Evolutionary conservation across 2,888 invertebrate species (phyloP).

Genomic region (Liodrosophila aerea): DNA sequence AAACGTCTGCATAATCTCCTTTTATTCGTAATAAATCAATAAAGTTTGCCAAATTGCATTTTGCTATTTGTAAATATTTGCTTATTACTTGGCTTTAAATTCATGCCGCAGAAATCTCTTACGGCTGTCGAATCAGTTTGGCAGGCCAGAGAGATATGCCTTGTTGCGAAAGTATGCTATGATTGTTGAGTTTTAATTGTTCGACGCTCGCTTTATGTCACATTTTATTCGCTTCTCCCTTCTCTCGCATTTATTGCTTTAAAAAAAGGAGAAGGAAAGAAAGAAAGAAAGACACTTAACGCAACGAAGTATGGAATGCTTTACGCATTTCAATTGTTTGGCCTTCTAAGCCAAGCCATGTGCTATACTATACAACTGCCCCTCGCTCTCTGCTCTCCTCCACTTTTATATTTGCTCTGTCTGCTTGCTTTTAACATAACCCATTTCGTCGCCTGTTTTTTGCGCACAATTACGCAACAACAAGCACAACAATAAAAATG

Average conservation of each 20-base stretch:
- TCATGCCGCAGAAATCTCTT: constrained; percentile 6
- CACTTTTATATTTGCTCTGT: neutral
- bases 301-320: constrained; percentile 33
- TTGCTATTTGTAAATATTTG: too few relatives aligned
- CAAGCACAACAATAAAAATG: constrained; percentile 46
- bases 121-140: constrained; percentile 21
- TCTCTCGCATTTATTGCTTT: constrained; percentile 31
- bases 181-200: constrained; percentile 58
- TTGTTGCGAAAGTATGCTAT: constrained; percentile 25
- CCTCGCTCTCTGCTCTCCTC: neutral
- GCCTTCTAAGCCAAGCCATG: constrained; percentile 18
- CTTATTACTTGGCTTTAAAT: neutral
- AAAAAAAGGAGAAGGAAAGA: neutral
- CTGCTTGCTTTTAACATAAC: constrained; percentile 34
- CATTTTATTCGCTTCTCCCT: constrained; percentile 4
- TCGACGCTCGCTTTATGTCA: constrained; percentile 16
- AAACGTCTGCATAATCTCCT: too few relatives aligned
- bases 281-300: constrained; percentile 30
- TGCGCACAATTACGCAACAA: constrained; percentile 76
- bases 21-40: too few relatives aligned
- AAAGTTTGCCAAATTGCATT: too few relatives aligned
- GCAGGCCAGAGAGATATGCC: constrained; percentile 13
- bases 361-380: neutral
- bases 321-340: constrained; percentile 53
- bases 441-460: constrained; percentile 55